These are phyloP conservation scores for Gymnarchus niloticus DNA, from an alignment of 2,113 vertebrate species.

Conservation along the genomic window DNA sequence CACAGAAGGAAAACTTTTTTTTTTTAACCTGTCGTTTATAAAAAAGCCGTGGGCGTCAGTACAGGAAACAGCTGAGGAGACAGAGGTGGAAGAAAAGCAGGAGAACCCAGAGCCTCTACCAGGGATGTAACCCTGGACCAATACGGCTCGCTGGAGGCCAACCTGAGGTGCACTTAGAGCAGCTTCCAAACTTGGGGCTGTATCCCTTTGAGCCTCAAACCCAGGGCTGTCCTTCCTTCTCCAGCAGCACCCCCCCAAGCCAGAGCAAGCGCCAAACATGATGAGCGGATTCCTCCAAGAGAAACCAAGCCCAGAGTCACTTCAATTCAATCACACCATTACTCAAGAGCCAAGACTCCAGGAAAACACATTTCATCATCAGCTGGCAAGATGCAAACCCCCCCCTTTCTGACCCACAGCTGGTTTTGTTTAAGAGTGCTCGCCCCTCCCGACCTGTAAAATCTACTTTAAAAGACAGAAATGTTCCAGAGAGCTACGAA, in stretches of 20 bases:
- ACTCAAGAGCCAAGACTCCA: slow-evolving; percentile 39
- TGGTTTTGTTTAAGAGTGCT: background rate
- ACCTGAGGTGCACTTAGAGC: background rate
- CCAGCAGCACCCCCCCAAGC: background rate
- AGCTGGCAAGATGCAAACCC: slow-evolving; percentile 45
- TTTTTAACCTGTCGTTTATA: background rate
- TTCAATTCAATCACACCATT: slow-evolving; percentile 24
- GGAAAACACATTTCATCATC: slow-evolving; percentile 35
- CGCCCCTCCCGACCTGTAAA: background rate
- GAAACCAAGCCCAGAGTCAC: slow-evolving; percentile 8
- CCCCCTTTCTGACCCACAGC: slow-evolving; percentile 3
- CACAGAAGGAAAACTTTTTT: slow-evolving; percentile 23
- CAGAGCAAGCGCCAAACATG: slow-evolving; percentile 2
- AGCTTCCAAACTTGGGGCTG: background rate
- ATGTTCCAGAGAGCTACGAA: background rate
- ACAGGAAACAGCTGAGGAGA: background rate
- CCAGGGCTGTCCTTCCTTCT: background rate
- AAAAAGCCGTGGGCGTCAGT: background rate
- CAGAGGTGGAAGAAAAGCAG: background rate
- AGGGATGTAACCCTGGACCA: background rate
- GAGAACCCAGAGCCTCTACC: background rate
- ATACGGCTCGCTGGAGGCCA: background rate
- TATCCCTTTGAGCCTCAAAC: background rate
- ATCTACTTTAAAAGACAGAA: slow-evolving; percentile 6
- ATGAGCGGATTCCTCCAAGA: background rate